Conservation (phyloP, 2,888 invertebrate species). For the Troides aeacus region DNA sequence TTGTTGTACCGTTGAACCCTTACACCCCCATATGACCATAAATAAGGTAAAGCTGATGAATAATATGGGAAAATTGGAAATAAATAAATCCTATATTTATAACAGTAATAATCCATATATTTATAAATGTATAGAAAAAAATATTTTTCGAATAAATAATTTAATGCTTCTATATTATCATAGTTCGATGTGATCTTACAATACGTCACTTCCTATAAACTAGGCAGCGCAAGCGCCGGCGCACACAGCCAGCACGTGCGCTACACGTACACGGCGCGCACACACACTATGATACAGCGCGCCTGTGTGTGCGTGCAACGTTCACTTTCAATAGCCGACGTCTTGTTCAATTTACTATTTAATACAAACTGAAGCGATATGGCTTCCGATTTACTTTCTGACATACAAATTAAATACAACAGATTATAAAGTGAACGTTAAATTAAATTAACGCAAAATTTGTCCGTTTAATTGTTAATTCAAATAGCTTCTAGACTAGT, state of each 20-base stretch:
- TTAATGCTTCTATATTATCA: background rate
- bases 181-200: constrained; percentile 5
- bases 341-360: constrained; percentile 23
- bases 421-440: too few species aligned
- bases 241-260: constrained; percentile 3
- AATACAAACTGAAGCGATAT: constrained; percentile 6
- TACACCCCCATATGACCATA: too few species aligned
- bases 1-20: too few species aligned
- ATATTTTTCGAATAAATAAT: too few species aligned
- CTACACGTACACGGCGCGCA: background rate
- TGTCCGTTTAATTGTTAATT: too few species aligned
- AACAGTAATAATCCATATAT: background rate
- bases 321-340: constrained; percentile 26
- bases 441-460: too few species aligned
- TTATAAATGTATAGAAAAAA: too few species aligned
- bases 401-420: background rate
- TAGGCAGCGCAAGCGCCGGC: constrained; percentile 9
- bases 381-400: background rate
- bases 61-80: background rate
- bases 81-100: background rate
- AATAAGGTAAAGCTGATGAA: too few species aligned
- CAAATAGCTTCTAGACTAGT: too few species aligned
- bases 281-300: background rate
- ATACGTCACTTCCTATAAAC: constrained; percentile 24
- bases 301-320: constrained; percentile 12